phyloP scores from a whole-genome alignment of 2,797 vertebrate species.

The Harpagifer antarcticus region DNA sequence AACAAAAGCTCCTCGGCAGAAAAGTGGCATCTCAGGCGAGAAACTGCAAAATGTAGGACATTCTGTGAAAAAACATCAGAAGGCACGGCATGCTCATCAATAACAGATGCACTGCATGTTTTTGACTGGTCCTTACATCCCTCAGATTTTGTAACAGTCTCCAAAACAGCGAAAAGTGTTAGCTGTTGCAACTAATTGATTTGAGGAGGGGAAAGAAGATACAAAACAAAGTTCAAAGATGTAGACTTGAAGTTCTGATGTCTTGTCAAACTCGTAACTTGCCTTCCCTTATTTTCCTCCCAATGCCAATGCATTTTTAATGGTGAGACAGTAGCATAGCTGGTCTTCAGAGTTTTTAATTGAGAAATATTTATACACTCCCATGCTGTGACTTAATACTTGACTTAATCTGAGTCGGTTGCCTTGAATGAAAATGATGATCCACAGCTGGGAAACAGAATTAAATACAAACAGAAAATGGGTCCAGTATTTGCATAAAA shows the following conservation, averaged over 20 bases:
- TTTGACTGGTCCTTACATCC: conserved; percentile 75
- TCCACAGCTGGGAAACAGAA: conserved; percentile 86
- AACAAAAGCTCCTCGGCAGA: conserved; percentile 64
- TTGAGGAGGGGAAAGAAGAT: conserved; percentile 63
- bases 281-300: conserved; percentile 64
- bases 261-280: conserved; percentile 77
- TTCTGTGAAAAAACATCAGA: conserved; percentile 75
- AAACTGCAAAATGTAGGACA: conserved; percentile 72
- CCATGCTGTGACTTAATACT: conserved; percentile 85
- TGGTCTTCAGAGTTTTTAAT: conserved; percentile 82
- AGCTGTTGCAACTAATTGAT: conserved; percentile 67
- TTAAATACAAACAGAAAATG: conserved; percentile 88
- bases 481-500: conserved; percentile 86
- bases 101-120: conserved; percentile 75
- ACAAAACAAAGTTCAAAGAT: conserved; percentile 78
- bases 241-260: conserved; percentile 77
- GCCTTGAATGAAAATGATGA: conserved; percentile 84
- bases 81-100: conserved; percentile 73
- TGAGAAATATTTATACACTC: conserved; percentile 84
- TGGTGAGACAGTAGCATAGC: conserved; percentile 78
- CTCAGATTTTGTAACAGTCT: conserved; percentile 77
- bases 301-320: conserved; percentile 82
- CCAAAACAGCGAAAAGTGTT: conserved; percentile 69
- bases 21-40: conserved; percentile 58
- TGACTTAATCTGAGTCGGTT: conserved; percentile 83